Percentiles rank a stretch among this genome's conserved stretches.
phyloP scores from a whole-genome alignment of 2,888 invertebrate genomes.

The Vanessa cardui region DNA sequence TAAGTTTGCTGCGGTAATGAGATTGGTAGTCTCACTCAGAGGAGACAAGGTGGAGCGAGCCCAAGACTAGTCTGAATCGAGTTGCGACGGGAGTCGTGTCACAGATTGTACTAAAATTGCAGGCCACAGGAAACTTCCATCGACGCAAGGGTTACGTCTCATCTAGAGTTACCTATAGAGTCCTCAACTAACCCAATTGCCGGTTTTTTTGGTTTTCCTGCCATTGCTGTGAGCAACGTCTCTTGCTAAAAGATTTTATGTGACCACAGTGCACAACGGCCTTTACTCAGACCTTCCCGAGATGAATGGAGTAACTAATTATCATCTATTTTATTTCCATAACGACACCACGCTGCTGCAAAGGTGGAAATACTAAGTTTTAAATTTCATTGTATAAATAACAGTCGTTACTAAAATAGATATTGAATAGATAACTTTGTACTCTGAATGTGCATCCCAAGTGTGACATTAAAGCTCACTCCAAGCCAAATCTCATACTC shows the following conservation, averaged over 20 bases:
- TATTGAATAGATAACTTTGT: slow-evolving; percentile 52
- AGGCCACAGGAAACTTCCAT: slow-evolving; percentile 86
- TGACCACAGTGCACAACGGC: slow-evolving; percentile 56
- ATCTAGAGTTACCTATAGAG: slow-evolving; percentile 54
- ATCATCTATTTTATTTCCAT: slow-evolving; percentile 3
- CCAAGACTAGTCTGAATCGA: slow-evolving; percentile 93
- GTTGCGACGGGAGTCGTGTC: slow-evolving; percentile 82
- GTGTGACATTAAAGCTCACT: slow-evolving; percentile 88
- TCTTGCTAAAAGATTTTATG: slow-evolving; percentile 84
- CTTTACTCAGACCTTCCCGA: slow-evolving; percentile 92
- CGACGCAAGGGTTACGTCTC: slow-evolving; percentile 69
- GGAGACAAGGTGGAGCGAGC: slow-evolving; percentile 72
- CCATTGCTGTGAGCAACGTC: slow-evolving; percentile 81
- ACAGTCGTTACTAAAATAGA: slow-evolving; percentile 27
- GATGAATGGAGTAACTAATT: slow-evolving; percentile 71
- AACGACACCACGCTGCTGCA: slow-evolving; percentile 14
- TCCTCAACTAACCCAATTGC: slow-evolving; percentile 76
- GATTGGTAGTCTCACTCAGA: slow-evolving; percentile 56
- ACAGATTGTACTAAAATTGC: slow-evolving; percentile 89
- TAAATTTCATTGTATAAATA: too few relatives aligned
- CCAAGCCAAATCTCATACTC: slow-evolving; percentile 50
- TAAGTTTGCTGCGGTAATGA: not conserved
- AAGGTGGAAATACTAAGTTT: not conserved
- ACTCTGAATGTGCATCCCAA: slow-evolving; percentile 86
- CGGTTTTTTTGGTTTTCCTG: slow-evolving; percentile 87